Conservation (phyloP, 2,113 vertebrate species). For the Epinephelus lanceolatus region DNA sequence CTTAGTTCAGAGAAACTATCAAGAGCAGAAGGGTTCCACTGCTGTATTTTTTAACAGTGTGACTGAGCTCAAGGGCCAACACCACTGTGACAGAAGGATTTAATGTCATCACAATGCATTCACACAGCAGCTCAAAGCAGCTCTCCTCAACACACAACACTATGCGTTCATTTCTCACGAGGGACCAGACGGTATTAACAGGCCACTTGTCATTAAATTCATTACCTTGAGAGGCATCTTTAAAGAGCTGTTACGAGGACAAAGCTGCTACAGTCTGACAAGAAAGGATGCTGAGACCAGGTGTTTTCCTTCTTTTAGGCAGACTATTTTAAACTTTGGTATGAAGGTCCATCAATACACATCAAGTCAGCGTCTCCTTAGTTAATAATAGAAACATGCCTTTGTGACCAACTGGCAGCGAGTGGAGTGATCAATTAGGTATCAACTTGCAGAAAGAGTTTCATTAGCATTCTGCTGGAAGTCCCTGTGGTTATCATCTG, state of each 20-base stretch:
- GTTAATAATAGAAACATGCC: slow-evolving; percentile 28
- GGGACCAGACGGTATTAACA: slow-evolving; percentile 45
- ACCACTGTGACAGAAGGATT: slow-evolving; percentile 25
- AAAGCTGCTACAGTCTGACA: slow-evolving; percentile 37
- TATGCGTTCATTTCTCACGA: slow-evolving; percentile 56
- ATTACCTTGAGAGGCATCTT: slow-evolving; percentile 61
- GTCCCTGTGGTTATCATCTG: neutral
- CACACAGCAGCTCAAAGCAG: slow-evolving; percentile 31
- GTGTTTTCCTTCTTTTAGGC: slow-evolving; percentile 14
- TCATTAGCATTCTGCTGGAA: slow-evolving; percentile 12
- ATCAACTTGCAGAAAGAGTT: slow-evolving; percentile 16
- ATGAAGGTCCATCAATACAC: slow-evolving; percentile 51
- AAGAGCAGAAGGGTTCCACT: neutral
- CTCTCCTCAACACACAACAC: slow-evolving; percentile 37
- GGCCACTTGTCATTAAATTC: slow-evolving; percentile 55
- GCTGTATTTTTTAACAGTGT: neutral
- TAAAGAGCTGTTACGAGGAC: slow-evolving; percentile 48
- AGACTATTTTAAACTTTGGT: neutral
- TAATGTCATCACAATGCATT: slow-evolving; percentile 39
- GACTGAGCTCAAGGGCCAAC: slow-evolving; percentile 9
- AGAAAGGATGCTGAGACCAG: slow-evolving; percentile 25
- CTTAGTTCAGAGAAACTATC: neutral
- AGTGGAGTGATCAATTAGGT: slow-evolving; percentile 62
- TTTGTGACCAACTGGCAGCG: slow-evolving; percentile 28
- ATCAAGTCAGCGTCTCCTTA: slow-evolving; percentile 18